Evolutionary conservation across 2,888 invertebrate species (phyloP).

Genomic region (Drosophila ustulata): DNA sequence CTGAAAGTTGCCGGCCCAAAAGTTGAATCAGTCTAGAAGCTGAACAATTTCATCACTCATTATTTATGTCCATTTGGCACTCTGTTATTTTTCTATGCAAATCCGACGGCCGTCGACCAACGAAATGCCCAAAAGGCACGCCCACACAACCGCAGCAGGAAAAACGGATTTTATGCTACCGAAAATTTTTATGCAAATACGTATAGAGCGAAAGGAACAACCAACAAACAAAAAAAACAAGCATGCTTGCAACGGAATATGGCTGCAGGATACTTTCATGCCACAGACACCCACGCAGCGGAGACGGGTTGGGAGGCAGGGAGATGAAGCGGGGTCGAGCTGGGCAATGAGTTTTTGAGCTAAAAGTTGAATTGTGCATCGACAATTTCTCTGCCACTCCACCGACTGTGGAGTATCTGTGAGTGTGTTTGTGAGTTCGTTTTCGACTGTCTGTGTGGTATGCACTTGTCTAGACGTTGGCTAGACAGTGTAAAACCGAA

Average conservation of each 20-base stretch:
- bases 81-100: slow-evolving; percentile 56
- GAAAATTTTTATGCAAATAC: slow-evolving; percentile 70
- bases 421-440: slow-evolving; percentile 43
- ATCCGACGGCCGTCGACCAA: slow-evolving; percentile 43
- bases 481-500: slow-evolving; percentile 84
- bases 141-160: slow-evolving; percentile 63
- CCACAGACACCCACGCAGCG: slow-evolving; percentile 39
- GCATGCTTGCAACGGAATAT: slow-evolving; percentile 64
- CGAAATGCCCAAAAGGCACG: slow-evolving; percentile 54
- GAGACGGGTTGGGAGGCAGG: neutral
- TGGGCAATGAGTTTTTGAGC: slow-evolving; percentile 79
- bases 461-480: slow-evolving; percentile 84
- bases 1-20: slow-evolving; percentile 20
- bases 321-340: neutral
- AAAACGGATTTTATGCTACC: slow-evolving; percentile 55
- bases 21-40: slow-evolving; percentile 31
- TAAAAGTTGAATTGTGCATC: slow-evolving; percentile 81
- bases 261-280: slow-evolving; percentile 74
- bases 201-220: slow-evolving; percentile 19
- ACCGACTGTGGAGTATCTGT: neutral
- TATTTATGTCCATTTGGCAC: slow-evolving; percentile 76
- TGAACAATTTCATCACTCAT: slow-evolving; percentile 68
- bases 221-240: slow-evolving; percentile 15
- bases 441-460: slow-evolving; percentile 78
- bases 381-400: slow-evolving; percentile 42